These are phyloP conservation scores for Sitophilus oryzae DNA, from an alignment of 1,140 invertebrate species.

Conservation along the genomic window DNA sequence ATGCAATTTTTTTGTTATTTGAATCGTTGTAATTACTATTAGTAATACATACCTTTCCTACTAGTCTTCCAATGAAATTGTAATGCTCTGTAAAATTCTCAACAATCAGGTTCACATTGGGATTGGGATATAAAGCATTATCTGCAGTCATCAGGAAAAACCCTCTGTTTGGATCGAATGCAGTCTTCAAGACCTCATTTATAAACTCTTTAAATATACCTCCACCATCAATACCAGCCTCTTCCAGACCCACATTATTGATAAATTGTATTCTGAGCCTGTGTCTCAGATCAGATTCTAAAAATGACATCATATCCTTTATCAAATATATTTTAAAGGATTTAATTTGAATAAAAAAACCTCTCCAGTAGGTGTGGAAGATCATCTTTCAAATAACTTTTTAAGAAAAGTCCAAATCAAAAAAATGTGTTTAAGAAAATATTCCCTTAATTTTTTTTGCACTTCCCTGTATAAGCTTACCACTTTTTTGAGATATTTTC, in stretches of 20 bases:
- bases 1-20: too few relatives aligned
- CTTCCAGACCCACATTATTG: constrained; percentile 83
- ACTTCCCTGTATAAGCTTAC: too few relatives aligned
- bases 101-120: constrained; percentile 75
- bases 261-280: constrained; percentile 85
- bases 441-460: too few relatives aligned
- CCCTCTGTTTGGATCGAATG: constrained; percentile 94
- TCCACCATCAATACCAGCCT: constrained; percentile 94
- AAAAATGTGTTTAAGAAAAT: too few relatives aligned
- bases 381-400: neutral
- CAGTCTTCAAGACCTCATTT: constrained; percentile 85
- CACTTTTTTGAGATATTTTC: constrained; percentile 84
- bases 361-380: too few relatives aligned
- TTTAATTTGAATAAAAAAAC: constrained; percentile 7
- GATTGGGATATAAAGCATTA: constrained; percentile 93
- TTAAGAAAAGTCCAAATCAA: too few relatives aligned
- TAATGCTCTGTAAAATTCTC: constrained; percentile 87
- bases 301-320: too few relatives aligned
- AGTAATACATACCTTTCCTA: constrained; percentile 74
- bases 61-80: constrained; percentile 89
- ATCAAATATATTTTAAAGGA: too few relatives aligned
- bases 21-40: too few relatives aligned
- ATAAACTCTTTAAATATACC: constrained; percentile 91
- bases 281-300: constrained; percentile 80
- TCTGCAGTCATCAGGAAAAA: constrained; percentile 90